These are phyloP conservation scores for Odobenus rosmarus DNA, from an alignment of 2,113 vertebrate species.

Conservation along the genomic window DNA sequence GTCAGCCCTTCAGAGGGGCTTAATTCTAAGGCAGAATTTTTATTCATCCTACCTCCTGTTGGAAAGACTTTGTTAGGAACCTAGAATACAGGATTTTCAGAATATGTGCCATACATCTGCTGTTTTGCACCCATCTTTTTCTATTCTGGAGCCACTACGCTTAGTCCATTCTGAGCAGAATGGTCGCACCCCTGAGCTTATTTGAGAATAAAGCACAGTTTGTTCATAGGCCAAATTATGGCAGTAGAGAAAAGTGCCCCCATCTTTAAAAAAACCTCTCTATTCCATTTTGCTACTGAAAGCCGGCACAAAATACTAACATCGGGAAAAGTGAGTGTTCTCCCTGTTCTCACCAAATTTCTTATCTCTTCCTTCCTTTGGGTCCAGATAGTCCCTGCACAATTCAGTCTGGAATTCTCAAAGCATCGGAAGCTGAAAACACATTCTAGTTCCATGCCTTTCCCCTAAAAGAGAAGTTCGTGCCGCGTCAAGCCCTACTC, in stretches of 20 bases:
- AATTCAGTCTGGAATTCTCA: neutral
- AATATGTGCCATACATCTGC: neutral
- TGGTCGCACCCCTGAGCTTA: neutral
- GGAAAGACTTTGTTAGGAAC: neutral
- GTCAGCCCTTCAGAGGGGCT: neutral
- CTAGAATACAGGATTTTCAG: neutral
- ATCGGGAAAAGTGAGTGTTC: fast-evolving
- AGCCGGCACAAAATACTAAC: fast-evolving
- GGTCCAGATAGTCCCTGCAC: neutral
- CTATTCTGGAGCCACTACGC: neutral
- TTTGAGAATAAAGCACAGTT: too few species aligned
- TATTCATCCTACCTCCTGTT: neutral
- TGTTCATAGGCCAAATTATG: neutral
- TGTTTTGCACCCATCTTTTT: too few species aligned
- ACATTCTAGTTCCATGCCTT: too few species aligned
- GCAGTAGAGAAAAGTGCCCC: neutral
- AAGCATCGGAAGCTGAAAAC: too few species aligned
- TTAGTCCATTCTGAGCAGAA: neutral
- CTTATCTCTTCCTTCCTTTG: fast-evolving
- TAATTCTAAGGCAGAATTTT: too few species aligned
- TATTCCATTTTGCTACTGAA: neutral
- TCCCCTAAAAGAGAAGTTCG: neutral
- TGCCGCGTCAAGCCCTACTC: fast-evolving
- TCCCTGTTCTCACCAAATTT: neutral
- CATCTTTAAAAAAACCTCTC: neutral